Base-by-base conservation (phyloP, 2,113 vertebrate genomes). In the Callionymus lyra region DNA sequence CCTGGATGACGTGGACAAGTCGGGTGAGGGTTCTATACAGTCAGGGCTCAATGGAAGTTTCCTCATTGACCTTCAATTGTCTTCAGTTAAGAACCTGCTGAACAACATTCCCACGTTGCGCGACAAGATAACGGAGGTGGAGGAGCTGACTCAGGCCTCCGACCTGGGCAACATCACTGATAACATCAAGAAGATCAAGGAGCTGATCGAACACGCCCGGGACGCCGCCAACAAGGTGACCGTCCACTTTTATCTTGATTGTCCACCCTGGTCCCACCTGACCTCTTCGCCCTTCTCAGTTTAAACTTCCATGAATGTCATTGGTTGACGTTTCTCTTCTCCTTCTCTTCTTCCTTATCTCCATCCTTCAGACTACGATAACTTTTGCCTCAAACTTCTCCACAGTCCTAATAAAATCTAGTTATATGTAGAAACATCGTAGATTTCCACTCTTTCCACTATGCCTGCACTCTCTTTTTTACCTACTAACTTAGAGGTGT, bases 141-240 rank as follows among this genome's bases (percentile, higher is more conserved):
- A 92, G 60, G 86, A 78, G 41, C 86, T 97, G 64, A 91, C 86
- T 56, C 57, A 92, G 13, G 63, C 86, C 32, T 82, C 88, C 21
- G 8, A 27, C 6, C 38, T 85, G 35, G 83, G 53, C 69, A 98
- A 93, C 63, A 86, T 97, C 50, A 88, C 93, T 6, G 88, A 90
- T 33, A 93, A 90, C 1, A 81, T 98, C 47, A 85, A 87, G 62
- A 90, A 84, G 33, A 87, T 98, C 44, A 88, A 96, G 57, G 91
- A 94, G 19, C 85, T 98, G 32, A 98, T 98, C 44, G 88, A 90
- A 59, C 85, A 92, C 45, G 93, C 95, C 6, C 84, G 95, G 41
- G 90, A 94, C 15, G 91, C 93, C 33, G 95, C 94, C 2, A 92
- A 94, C 57, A 92, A 86, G 90, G 95, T 97, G 34, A 63, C 69